These are phyloP conservation scores for Pachydiplax longipennis DNA, from an alignment of 2,888 invertebrate species.

Conservation along the genomic window DNA sequence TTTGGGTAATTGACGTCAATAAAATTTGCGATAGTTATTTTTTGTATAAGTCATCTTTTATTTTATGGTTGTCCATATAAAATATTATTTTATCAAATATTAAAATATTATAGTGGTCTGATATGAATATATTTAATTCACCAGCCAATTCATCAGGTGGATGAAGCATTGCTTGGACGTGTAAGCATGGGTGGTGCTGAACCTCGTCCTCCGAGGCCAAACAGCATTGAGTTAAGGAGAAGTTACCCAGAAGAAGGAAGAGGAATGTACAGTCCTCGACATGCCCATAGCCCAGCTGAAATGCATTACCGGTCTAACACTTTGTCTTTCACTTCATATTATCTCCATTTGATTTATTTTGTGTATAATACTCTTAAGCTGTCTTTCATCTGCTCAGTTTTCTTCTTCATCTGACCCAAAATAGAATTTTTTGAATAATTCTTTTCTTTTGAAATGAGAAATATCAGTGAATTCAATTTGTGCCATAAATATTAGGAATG, in stretches of 20 bases:
- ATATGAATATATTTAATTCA: constrained; percentile 15
- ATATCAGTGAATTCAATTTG: no score
- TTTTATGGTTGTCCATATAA: no score
- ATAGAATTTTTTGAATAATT: no score
- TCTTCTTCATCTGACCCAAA: no score
- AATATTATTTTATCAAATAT: no score
- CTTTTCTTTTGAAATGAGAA: no score
- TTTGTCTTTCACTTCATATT: background rate
- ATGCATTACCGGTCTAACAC: constrained; percentile 53
- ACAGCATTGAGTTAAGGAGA: constrained; percentile 84
- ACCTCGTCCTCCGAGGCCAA: constrained; percentile 78
- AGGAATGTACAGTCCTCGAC: constrained; percentile 52
- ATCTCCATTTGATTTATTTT: background rate
- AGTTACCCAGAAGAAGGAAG: constrained; percentile 63
- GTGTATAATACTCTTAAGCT: background rate
- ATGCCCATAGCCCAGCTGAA: constrained; percentile 50
- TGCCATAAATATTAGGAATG: no score
- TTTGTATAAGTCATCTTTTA: no score
- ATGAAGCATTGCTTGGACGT: constrained; percentile 59
- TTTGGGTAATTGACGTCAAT: no score
- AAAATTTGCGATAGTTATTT: no score
- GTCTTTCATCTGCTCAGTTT: no score
- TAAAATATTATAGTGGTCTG: background rate
- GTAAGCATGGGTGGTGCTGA: constrained; percentile 55
- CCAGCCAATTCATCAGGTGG: constrained; percentile 54